Percentiles rank a stretch among this genome's conserved stretches.
Conservation (phyloP, 2,888 invertebrate species). For the Oscheius sp. region DNA sequence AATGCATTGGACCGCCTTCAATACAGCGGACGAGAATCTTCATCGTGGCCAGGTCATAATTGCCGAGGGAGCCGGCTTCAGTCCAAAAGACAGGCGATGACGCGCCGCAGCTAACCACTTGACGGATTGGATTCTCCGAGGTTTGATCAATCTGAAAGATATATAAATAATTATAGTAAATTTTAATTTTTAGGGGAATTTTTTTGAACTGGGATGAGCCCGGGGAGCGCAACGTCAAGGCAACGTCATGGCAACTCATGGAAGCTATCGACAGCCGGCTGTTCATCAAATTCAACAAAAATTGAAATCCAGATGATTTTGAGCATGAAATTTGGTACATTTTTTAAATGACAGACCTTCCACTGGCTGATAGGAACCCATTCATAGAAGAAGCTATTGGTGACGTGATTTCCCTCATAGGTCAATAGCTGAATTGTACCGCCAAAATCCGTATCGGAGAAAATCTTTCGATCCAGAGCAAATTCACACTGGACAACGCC, state of each 20-base stretch:
- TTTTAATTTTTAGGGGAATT: too few species aligned
- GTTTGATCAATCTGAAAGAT: slow-evolving; percentile 45
- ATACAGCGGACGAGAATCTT: slow-evolving; percentile 13
- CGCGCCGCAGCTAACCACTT: slow-evolving; percentile 44
- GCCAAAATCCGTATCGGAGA: slow-evolving; percentile 44
- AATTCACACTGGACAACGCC: slow-evolving; percentile 53
- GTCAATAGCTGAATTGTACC: slow-evolving; percentile 47
- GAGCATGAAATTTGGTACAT: too few species aligned
- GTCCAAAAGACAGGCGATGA: slow-evolving; percentile 44
- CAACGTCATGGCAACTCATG: too few species aligned
- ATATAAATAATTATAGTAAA: too few species aligned
- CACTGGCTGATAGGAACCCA: slow-evolving; percentile 14
- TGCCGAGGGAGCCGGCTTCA: slow-evolving; percentile 42
- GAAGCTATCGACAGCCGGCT: too few species aligned
- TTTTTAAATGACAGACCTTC: too few species aligned
- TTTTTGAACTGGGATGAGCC: too few species aligned
- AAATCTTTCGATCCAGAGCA: slow-evolving; percentile 40
- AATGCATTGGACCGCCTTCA: slow-evolving; percentile 30
- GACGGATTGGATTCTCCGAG: not conserved
- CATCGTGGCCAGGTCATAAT: slow-evolving; percentile 29
- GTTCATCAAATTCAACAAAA: not conserved
- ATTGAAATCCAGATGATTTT: too few species aligned
- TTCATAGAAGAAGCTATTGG: slow-evolving; percentile 47
- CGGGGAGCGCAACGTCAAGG: too few species aligned
- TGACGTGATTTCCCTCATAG: slow-evolving; percentile 35